Base-by-base conservation (phyloP, 2,888 invertebrate species). In the Eupithecia subfuscata region DNA sequence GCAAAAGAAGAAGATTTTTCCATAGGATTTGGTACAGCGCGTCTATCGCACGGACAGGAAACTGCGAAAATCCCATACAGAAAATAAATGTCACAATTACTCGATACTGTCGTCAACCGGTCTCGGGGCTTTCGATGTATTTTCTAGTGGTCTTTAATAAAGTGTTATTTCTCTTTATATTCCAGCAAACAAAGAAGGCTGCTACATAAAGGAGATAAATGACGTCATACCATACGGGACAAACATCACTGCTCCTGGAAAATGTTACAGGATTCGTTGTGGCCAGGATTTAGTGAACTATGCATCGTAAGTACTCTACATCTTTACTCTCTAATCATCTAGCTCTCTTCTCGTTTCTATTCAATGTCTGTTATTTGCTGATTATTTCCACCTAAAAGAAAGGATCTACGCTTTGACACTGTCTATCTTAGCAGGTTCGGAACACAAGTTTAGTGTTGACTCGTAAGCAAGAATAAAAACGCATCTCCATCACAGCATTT, bases 281-380 rank as follows among this genome's bases (percentile, higher is more conserved):
- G 16, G 14, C 0, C 9, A 5, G 7, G 68, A 16, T 4, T 8
- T 2, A n/a, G 3, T 68, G 14, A 43, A 68, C 16, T 68, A 68
- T 43, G 68, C 68, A 68, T 68, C 68, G 68, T 68, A 68, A 68
- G 68, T 68, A 43, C 22, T 25, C 22, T 25, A 11, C 4, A 56
- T 40, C 8, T 65, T 30, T 9, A 18, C 5, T 37, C 12, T 22
- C 18, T 34, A 18, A 34, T 34, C 18, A 16, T 37, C 34, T 37
- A 9, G 40, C 11, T 63, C 30, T 63, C 16, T 30, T n/a, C 2
- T 30, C 63, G 16, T 30, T 63, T 30, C 63, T 63, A 30, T 18
- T 0, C 5, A n/a, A 9, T n/a, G n/a, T n/a, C 22, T 56, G 22
- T 52, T 11, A 3, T 52, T 48, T 48, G 8, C 22, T 56, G 22